Conservation (phyloP, 2,797 vertebrate species). For the Neosilurus hyrtlii region DNA sequence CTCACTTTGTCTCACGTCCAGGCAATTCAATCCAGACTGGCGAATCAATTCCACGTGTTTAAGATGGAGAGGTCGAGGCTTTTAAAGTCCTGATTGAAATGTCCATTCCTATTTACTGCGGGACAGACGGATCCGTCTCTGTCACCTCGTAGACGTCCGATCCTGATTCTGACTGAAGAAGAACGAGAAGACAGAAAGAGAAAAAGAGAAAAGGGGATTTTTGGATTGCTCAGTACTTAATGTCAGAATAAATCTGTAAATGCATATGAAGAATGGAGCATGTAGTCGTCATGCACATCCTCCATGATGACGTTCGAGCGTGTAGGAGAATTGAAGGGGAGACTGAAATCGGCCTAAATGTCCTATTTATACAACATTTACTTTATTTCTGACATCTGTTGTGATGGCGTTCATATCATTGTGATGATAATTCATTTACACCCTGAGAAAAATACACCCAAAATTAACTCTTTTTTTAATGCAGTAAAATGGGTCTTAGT, state of each 20-base stretch:
- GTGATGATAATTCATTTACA: neutral
- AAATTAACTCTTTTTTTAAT: neutral
- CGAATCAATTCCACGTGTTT: conserved; percentile 49
- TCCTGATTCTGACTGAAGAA: conserved; percentile 28
- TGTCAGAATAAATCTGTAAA: neutral
- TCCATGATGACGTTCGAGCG: neutral
- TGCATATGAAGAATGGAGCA: neutral
- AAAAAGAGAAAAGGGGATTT: neutral
- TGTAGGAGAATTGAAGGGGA: neutral
- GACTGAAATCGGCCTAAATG: neutral
- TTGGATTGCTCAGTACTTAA: neutral
- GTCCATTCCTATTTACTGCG: conserved; percentile 49
- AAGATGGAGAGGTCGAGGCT: conserved; percentile 39
- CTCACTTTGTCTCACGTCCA: conserved; percentile 15
- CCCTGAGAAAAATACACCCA: neutral
- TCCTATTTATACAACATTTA: neutral
- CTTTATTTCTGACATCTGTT: neutral
- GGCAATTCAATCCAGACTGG: conserved; percentile 37
- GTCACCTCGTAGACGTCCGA: conserved; percentile 27
- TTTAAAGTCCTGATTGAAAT: conserved; percentile 56
- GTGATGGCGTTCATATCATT: neutral
- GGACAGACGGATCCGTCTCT: conserved; percentile 39
- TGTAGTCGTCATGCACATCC: neutral
- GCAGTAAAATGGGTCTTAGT: neutral
- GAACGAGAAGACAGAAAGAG: neutral